A percentile compares a stretch with the other conserved stretches of the same genome.
Conservation (phyloP, 1,140 invertebrate species). For the Lepidotrigona ventralis region DNA sequence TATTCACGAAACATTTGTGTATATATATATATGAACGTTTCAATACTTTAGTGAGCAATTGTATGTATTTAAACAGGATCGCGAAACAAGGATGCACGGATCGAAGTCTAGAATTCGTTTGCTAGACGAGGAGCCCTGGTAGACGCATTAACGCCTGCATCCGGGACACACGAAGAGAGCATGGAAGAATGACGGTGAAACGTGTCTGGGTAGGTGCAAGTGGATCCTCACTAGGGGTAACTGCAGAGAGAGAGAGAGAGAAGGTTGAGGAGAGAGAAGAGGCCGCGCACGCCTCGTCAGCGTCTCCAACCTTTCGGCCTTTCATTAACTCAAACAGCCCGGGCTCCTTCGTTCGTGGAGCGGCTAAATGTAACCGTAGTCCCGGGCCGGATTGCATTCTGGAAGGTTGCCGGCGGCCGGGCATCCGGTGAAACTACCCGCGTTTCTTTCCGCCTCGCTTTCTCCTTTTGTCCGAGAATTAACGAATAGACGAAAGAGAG, state of each 20-base stretch:
- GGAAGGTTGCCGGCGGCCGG: conserved; percentile 63
- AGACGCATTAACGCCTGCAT: conserved; percentile 11
- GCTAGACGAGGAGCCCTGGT: too few relatives aligned
- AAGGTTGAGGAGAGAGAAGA: not conserved
- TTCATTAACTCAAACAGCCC: conserved; percentile 75
- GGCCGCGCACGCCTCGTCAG: conserved; percentile 66
- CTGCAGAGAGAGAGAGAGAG: not conserved
- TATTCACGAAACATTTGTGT: too few relatives aligned
- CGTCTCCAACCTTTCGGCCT: conserved; percentile 65
- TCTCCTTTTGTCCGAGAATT: conserved; percentile 54
- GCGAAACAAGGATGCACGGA: too few relatives aligned
- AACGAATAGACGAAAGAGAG: conserved; percentile 47
- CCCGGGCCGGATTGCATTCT: conserved; percentile 68
- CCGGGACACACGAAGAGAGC: too few relatives aligned
- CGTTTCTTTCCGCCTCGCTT: conserved; percentile 26
- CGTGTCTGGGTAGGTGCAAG: conserved; percentile 34
- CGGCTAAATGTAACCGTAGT: conserved; percentile 69
- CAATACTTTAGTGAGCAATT: too few relatives aligned
- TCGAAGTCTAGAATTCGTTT: too few relatives aligned
- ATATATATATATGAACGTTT: too few relatives aligned
- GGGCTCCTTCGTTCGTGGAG: conserved; percentile 38
- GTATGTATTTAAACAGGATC: too few relatives aligned
- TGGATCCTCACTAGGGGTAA: conserved; percentile 24
- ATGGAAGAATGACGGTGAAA: not conserved
- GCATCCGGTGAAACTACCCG: conserved; percentile 44